phyloP scores from a whole-genome alignment of 2,888 invertebrate genomes.

The Brachycybe producta region DNA sequence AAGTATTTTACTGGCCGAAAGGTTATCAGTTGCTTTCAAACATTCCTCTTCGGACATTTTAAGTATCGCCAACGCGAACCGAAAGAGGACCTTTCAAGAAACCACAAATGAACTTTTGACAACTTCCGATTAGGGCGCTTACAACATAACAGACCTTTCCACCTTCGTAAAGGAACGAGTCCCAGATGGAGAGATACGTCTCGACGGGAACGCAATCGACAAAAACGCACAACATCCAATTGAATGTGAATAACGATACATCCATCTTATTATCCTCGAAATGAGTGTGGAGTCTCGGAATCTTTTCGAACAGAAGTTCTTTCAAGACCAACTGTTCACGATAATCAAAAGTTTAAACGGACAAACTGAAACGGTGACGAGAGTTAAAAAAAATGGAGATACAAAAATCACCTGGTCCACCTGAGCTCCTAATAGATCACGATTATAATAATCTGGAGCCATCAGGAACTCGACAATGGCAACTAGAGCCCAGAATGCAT shows the following conservation, averaged over 20 bases:
- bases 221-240: constrained; percentile 44
- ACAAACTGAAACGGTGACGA: neutral
- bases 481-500: constrained; percentile 43
- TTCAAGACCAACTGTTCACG: constrained; percentile 37
- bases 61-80: constrained; percentile 41
- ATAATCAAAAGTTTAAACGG: constrained; percentile 16
- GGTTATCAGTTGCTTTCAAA: constrained; percentile 37
- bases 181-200: constrained; percentile 42
- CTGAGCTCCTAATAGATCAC: constrained; percentile 40
- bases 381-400: neutral
- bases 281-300: constrained; percentile 37
- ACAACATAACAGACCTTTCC: constrained; percentile 35
- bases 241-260: constrained; percentile 40
- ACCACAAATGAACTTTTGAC: neutral
- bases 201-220: constrained; percentile 41
- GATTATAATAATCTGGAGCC: constrained; percentile 41
- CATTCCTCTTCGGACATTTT: constrained; percentile 38
- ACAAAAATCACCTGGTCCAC: constrained; percentile 38
- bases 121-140: neutral
- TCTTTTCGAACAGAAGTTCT: constrained; percentile 40
- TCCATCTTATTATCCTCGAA: constrained; percentile 37
- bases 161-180: constrained; percentile 42
- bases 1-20: constrained; percentile 38
- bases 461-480: constrained; percentile 41
- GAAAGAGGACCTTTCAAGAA: constrained; percentile 37